Evolutionary conservation across 2,113 vertebrate genomes (phyloP), one percentile per base, ranked within the genome.

Genomic region (Gorsachius goisagi): DNA sequence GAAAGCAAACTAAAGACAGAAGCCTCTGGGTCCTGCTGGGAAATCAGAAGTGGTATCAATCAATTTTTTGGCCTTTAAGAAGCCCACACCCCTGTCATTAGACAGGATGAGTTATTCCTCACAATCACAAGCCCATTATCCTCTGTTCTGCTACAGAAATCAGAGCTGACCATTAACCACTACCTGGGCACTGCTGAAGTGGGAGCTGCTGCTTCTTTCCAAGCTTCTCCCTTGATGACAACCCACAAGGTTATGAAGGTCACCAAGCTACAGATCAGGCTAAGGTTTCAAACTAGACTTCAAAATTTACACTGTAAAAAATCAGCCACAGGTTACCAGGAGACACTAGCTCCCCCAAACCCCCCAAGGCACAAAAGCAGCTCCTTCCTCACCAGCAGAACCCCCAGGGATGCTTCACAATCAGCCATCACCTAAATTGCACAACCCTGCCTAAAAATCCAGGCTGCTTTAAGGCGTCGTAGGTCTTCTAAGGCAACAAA

Each of bases 71-170:
- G 22, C 27, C 32, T 45, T 35, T 17, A 6, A 11, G 59, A 22
- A 69, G 53, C 16, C 64, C 21, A 1, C 3, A 12, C 6, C 20
- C 14, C 27, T 76, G 27, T 37, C 0, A 4, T 9, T 33, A 23
- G 11, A 21, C 16, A 69, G 75, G 63, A 9, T 10, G 67, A 79
- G 35, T 11, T 52, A 5, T 32, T 37, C 28, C 33, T 56, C 50
- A 20, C 24, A 23, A 3, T 17, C 8, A 3, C 8, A 53, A 66
- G 4, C 23, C 47, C 15, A 0, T 18, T 5, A 3, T 5, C 9
- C 33, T 10, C 33, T 0, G 0, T 5, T 28, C 11, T 39, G 13
- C 52, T 53, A 13, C 56, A 63, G 6, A 30, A 15, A 3, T 2
- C 52, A 39, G 56, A 56, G 39, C 0, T 4, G 30, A 11, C 4